These are phyloP conservation scores for Pandemis cinnamomeana DNA, from an alignment of 2,888 invertebrate genomes.

Conservation along the genomic window DNA sequence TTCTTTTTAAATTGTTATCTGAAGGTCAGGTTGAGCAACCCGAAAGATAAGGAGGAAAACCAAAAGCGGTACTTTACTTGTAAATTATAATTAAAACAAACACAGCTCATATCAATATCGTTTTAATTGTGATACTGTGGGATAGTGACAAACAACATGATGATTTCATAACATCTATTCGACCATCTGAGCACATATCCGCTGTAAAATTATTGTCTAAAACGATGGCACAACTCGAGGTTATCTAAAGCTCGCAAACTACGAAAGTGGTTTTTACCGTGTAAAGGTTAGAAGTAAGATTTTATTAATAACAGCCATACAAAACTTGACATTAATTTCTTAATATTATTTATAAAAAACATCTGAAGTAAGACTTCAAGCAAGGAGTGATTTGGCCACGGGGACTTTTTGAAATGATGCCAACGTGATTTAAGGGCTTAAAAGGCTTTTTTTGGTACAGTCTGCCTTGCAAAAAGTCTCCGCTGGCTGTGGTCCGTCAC, in stretches of 20 bases:
- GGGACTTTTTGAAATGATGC: neutral
- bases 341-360: slow-evolving; percentile 9
- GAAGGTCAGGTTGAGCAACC: slow-evolving; percentile 33
- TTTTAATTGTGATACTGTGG: slow-evolving; percentile 32
- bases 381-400: neutral
- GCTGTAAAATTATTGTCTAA: slow-evolving; percentile 55
- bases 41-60: slow-evolving; percentile 14
- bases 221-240: slow-evolving; percentile 51
- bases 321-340: slow-evolving; percentile 12
- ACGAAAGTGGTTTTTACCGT: slow-evolving; percentile 14
- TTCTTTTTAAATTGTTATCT: slow-evolving; percentile 27
- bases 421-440: neutral
- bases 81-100: slow-evolving; percentile 31
- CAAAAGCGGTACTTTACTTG: slow-evolving; percentile 8
- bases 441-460: neutral
- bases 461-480: neutral
- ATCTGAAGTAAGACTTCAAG: slow-evolving; percentile 23
- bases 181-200: slow-evolving; percentile 43
- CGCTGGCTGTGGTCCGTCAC: neutral
- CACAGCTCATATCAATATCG: slow-evolving; percentile 30
- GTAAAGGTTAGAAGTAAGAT: neutral
- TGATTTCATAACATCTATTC: slow-evolving; percentile 28
- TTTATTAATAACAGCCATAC: slow-evolving; percentile 24
- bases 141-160: slow-evolving; percentile 25
- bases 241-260: slow-evolving; percentile 43